Base-by-base conservation (phyloP, 2,888 invertebrate genomes). In the Drosophila neotestacea region DNA sequence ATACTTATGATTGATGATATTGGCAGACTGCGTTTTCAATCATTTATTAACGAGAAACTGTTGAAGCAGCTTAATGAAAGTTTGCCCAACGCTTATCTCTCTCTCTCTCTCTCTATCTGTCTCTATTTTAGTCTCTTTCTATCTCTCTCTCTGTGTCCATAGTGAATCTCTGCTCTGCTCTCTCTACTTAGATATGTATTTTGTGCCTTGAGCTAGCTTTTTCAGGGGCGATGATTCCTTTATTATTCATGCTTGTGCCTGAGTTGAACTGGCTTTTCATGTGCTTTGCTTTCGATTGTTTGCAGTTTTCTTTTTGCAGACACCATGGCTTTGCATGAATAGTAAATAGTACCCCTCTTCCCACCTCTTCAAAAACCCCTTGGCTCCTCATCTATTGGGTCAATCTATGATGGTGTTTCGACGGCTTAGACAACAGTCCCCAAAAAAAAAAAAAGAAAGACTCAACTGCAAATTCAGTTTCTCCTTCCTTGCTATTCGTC, bases 301-400 rank as follows among this genome's bases (percentile, higher is more conserved):
- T 88, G 88, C 83, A 77, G 73, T 82, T 82, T 88, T 87, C 73
- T 70, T 79, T 87, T 72, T 28, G 80, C 80, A 79, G 77, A 82
- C 77, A 73, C 88, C 70, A 73, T 66, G 86, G 86, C 86, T 85
- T 81, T 79, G 81, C 86, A 85, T 85, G 84, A 85, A 85, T 85
- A 86, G 84, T 77, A 81, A 85, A 85, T 88, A 85, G 65, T 69
- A 46, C 56, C 39, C 36, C 6, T 13, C 39, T 27, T 16, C 41
- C 10, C 30, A 4, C n/a, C 16, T 16, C 10, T n/a, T 3, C 28
- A 27, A 27, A 13, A 34, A 22, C 13, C 22, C 38, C 11, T 10
- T 7, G 28, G 4, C 44, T 22, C 2, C 30, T 34, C 28, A 9
- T 13, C 39, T 10, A 16, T 47, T 11, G 46, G 73, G 48, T 74